Evolutionary conservation across 2,797 vertebrate genomes (phyloP), one percentile per base, ranked within the genome.

Genomic region (Sebastes iracundus): DNA sequence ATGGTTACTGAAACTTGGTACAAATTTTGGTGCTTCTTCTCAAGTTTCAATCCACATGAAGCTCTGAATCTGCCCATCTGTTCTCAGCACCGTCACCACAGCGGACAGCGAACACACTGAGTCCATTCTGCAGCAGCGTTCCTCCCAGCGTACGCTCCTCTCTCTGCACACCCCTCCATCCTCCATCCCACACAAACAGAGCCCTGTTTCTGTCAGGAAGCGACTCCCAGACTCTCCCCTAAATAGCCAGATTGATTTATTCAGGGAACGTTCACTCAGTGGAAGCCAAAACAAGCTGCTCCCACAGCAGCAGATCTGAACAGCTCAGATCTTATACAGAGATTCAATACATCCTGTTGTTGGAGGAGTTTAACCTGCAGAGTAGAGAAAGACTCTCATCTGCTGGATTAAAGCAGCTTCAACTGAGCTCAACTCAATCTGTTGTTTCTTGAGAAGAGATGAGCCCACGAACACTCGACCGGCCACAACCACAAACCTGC

Each of bases 161-260:
- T 42, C 55, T 3, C 73, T 2, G 20, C 52, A 7, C 77, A 27
- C 30, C 71, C 8, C 73, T 28, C 28, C 28, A 28, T 28, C 28
- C 61, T 66, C 27, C 8, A 35, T 2, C 63, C 1, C 33, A 46
- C 82, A 95, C 95, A 96, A 93, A 94, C 92, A 94, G 90, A 84
- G 65, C 90, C 93, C 94, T 96, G 95, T 96, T 89, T 78, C 87
- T 87, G 72, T 75, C 82, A 90, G 93, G 91, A 90, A 89, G 84
- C 86, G 23, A 73, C 84, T 89, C 35, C 14, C 70, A 85, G 77
- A 53, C 84, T 64, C 88, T 78, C 63, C 78, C 84, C 72, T 87
- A 90, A 94, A 93, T 82, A 86, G 80, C 61, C 77, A 70, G 76
- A 83, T 83, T 87, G 81, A 88, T 92, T 91, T 82, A 89, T 86